These are phyloP conservation scores for Agriopis marginaria DNA, from an alignment of 2,888 invertebrate genomes.

Conservation along the genomic window DNA sequence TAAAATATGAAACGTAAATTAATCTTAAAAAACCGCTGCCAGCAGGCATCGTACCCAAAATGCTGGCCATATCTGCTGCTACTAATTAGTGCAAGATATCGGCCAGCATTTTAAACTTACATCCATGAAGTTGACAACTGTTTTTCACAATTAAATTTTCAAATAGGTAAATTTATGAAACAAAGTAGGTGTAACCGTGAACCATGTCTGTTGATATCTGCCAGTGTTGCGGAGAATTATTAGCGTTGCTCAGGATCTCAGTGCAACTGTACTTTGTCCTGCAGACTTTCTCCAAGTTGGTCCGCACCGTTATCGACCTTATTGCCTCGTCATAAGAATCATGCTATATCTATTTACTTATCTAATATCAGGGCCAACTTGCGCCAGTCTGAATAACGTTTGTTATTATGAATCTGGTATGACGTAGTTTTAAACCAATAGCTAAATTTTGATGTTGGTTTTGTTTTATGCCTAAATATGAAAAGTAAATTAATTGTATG, in stretches of 20 bases:
- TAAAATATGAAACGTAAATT: too few species aligned
- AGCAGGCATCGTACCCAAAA: too few species aligned
- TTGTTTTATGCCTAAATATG: constrained; percentile 63
- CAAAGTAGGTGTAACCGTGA: neutral
- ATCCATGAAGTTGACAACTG: neutral
- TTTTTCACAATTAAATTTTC: neutral
- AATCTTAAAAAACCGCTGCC: too few species aligned
- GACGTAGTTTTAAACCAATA: constrained; percentile 43
- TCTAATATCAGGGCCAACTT: constrained; percentile 13
- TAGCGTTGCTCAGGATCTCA: constrained; percentile 28
- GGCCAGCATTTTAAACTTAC: too few species aligned
- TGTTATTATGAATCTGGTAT: constrained; percentile 54
- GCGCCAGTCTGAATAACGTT: constrained; percentile 33
- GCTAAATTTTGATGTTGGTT: constrained; percentile 51
- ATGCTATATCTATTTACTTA: constrained; percentile 17
- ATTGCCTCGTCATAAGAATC: constrained; percentile 29
- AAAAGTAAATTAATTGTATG: constrained; percentile 67
- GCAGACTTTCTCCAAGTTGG: constrained; percentile 16
- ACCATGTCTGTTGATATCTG: neutral
- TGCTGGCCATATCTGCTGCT: too few species aligned
- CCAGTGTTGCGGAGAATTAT: constrained; percentile 12
- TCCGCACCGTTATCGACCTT: constrained; percentile 17
- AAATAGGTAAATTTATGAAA: neutral
- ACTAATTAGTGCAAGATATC: too few species aligned
- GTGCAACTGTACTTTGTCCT: constrained; percentile 54